Percentiles rank a stretch among this genome's conserved stretches.
Evolutionary conservation across 2,797 vertebrate genomes (phyloP).

Genomic region (Aselliscus stoliczkanus): DNA sequence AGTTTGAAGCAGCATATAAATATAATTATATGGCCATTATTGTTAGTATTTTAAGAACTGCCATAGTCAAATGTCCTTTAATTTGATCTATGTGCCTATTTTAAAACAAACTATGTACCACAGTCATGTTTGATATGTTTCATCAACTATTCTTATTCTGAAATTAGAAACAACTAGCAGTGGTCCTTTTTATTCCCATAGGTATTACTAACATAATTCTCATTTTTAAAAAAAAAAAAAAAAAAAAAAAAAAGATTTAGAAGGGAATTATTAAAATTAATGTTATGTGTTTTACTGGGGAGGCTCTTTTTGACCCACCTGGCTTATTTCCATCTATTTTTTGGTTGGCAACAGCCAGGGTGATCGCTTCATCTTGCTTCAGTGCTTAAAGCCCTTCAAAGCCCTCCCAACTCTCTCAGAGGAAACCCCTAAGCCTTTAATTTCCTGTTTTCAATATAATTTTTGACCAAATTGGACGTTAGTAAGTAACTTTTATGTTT

Average conservation of each 20-base stretch:
- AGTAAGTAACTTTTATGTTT: background rate
- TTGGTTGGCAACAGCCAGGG: background rate
- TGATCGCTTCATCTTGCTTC: background rate
- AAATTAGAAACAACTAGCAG: background rate
- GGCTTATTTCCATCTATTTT: rapidly evolving
- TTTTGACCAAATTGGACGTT: background rate
- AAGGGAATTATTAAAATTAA: background rate
- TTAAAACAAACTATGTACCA: background rate
- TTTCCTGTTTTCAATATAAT: background rate
- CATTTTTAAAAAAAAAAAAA: background rate
- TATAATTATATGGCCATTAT: background rate
- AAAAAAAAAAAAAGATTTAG: background rate
- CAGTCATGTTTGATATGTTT: background rate
- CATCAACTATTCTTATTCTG: background rate
- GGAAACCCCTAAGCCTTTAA: background rate
- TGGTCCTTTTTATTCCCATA: background rate
- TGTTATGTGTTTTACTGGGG: background rate
- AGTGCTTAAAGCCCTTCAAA: background rate
- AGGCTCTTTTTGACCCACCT: background rate
- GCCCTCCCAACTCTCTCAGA: background rate
- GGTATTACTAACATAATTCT: background rate
- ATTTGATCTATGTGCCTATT: background rate
- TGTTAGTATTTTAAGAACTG: background rate
- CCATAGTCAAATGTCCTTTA: background rate
- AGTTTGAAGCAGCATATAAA: background rate